Percentiles rank a stretch among this genome's conserved stretches.
Conservation (phyloP, 2,113 vertebrate species). For the Elgaria multicarinata region DNA sequence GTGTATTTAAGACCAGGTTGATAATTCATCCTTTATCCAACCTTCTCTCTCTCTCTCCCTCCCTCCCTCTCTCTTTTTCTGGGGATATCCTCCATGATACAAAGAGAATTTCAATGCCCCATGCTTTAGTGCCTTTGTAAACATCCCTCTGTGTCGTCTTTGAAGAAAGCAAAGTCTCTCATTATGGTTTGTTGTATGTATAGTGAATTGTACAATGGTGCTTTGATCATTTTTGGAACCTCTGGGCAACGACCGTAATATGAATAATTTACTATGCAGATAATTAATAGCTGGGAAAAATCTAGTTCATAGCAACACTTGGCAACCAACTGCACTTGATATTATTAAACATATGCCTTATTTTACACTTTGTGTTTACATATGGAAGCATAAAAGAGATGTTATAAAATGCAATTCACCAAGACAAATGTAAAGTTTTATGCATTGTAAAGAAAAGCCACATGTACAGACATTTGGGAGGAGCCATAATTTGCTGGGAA, state of each 20-base stretch:
- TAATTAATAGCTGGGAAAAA: background rate
- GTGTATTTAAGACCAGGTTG: background rate
- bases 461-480: background rate
- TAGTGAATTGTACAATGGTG: fast-evolving
- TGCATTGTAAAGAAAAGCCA: background rate
- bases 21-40: slow-evolving; percentile 13
- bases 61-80: slow-evolving; percentile 34
- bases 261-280: slow-evolving; percentile 28
- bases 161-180: slow-evolving; percentile 37
- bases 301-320: slow-evolving; percentile 6
- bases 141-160: slow-evolving; percentile 39
- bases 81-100: slow-evolving; percentile 27
- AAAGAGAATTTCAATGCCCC: slow-evolving; percentile 3
- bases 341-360: background rate
- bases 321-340: slow-evolving; percentile 1
- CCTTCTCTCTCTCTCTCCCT: too few relatives aligned
- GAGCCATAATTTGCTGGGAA: background rate
- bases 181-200: slow-evolving; percentile 12
- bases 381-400: background rate
- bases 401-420: slow-evolving; percentile 14
- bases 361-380: background rate
- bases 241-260: slow-evolving; percentile 4
- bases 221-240: slow-evolving; percentile 5
- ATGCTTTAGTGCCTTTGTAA: slow-evolving; percentile 23
- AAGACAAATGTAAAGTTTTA: background rate